Conservation (phyloP, 2,888 invertebrate genomes). For the Entomobrya multifasciata region DNA sequence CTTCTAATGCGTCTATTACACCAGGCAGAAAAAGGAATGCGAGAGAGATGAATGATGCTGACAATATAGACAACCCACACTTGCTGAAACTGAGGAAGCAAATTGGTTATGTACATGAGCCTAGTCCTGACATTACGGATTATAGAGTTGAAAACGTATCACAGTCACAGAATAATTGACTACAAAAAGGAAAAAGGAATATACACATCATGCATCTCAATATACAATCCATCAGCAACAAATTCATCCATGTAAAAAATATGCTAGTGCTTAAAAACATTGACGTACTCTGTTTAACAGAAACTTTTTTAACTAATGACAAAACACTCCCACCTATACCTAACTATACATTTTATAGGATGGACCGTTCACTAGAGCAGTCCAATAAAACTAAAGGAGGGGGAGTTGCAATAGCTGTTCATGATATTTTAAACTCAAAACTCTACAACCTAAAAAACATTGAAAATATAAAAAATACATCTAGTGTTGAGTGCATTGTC, state of each 20-base stretch:
- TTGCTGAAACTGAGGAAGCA: too few species aligned
- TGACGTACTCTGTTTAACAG: constrained; percentile 21
- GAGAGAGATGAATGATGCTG: too few species aligned
- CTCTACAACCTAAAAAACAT: not conserved
- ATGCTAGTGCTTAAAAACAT: not conserved
- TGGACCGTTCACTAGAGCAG: not conserved
- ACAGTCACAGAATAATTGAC: too few species aligned
- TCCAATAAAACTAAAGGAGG: not conserved
- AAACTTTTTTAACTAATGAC: constrained; percentile 32
- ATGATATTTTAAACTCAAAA: not conserved
- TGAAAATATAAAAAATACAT: not conserved
- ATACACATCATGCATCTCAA: constrained; percentile 8
- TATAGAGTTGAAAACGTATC: too few species aligned
- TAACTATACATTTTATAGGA: not conserved
- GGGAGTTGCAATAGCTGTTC: not conserved
- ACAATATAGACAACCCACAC: too few species aligned
- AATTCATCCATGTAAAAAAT: not conserved
- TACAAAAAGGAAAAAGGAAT: too few species aligned
- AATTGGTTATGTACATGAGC: too few species aligned
- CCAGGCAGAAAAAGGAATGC: too few species aligned
- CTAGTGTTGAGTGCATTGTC: not conserved
- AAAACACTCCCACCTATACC: not conserved
- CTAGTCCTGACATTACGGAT: too few species aligned
- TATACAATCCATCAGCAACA: not conserved
- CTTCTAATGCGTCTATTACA: too few species aligned